A percentile compares a stretch with the other conserved stretches of the same genome.
Evolutionary conservation across 1,140 invertebrate genomes (phyloP).

Genomic region (Acromyrmex echinatior): DNA sequence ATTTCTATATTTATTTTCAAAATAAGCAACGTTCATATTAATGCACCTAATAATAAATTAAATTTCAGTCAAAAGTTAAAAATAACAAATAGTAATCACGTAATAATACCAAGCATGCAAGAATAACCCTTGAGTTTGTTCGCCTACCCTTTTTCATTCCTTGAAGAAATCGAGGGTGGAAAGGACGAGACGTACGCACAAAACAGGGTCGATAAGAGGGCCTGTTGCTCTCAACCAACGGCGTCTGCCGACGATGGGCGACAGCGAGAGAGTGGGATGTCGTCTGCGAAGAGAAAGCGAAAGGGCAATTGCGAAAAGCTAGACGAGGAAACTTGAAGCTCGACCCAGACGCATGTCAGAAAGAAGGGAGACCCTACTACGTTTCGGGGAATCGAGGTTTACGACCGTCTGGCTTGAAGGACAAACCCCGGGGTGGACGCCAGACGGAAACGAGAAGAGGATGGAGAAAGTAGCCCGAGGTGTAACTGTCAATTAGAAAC

Average conservation of each 20-base stretch:
- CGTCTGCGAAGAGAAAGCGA: constrained; percentile 16
- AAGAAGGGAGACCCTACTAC: constrained; percentile 35
- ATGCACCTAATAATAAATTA: too few species aligned
- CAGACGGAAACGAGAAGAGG: background rate
- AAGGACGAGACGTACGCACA: constrained; percentile 61
- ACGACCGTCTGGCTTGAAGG: constrained; percentile 66
- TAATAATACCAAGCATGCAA: background rate
- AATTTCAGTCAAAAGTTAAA: background rate
- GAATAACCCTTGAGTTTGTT: constrained; percentile 17
- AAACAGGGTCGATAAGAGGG: constrained; percentile 73
- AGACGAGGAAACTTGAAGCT: background rate
- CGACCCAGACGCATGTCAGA: background rate
- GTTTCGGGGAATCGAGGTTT: constrained; percentile 65
- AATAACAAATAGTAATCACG: background rate
- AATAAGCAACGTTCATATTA: too few species aligned
- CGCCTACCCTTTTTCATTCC: background rate
- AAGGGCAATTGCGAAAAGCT: constrained; percentile 29
- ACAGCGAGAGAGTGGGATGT: background rate
- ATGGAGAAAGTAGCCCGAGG: background rate
- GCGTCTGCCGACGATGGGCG: constrained; percentile 53
- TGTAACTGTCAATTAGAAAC: constrained; percentile 16
- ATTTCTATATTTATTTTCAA: too few species aligned
- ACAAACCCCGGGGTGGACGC: background rate
- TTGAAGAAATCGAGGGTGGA: constrained; percentile 11
- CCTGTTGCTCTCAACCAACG: constrained; percentile 68